A percentile compares a stretch with the other conserved stretches of the same genome.
phyloP scores from a whole-genome alignment of 2,888 invertebrate genomes.

The Acleris emargana region DNA sequence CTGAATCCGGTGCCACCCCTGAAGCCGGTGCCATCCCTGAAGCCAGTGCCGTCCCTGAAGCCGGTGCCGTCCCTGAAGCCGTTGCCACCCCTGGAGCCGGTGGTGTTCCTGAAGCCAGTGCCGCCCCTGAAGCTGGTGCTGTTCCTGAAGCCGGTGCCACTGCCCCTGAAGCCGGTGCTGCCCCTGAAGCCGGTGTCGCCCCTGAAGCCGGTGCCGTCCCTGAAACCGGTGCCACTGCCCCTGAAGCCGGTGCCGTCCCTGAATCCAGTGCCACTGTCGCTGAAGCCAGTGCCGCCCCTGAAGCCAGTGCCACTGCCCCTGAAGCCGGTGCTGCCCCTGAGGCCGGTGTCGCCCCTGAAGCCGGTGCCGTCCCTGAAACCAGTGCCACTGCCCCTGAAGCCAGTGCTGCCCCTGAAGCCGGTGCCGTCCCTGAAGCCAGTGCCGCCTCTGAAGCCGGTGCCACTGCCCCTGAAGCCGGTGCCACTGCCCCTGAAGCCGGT shows the following conservation, averaged over 20 bases:
- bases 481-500: background rate
- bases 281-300: slow-evolving; percentile 16
- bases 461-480: background rate
- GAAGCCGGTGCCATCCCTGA: slow-evolving; percentile 38
- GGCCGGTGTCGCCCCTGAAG: slow-evolving; percentile 7
- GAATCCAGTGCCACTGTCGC: slow-evolving; percentile 10
- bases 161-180: background rate
- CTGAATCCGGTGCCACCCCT: slow-evolving; percentile 38
- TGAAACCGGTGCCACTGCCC: background rate
- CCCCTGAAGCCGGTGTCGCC: background rate
- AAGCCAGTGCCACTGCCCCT: slow-evolving; percentile 7
- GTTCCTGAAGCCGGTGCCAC: background rate
- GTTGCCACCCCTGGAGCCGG: background rate
- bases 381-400: background rate
- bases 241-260: background rate
- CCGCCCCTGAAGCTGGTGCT: background rate
- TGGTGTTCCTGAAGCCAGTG: background rate
- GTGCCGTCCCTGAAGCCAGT: background rate
- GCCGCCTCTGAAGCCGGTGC: slow-evolving; percentile 2
- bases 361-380: slow-evolving; percentile 11
- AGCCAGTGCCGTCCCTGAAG: background rate
- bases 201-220: slow-evolving; percentile 1
- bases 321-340: slow-evolving; percentile 12
- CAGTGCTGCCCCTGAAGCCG: background rate
- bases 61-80: background rate